A percentile compares a stretch with the other conserved stretches of the same genome.
These are phyloP conservation scores for Edolisoma coerulescens DNA, from an alignment of 2,113 vertebrate species.

Conservation along the genomic window DNA sequence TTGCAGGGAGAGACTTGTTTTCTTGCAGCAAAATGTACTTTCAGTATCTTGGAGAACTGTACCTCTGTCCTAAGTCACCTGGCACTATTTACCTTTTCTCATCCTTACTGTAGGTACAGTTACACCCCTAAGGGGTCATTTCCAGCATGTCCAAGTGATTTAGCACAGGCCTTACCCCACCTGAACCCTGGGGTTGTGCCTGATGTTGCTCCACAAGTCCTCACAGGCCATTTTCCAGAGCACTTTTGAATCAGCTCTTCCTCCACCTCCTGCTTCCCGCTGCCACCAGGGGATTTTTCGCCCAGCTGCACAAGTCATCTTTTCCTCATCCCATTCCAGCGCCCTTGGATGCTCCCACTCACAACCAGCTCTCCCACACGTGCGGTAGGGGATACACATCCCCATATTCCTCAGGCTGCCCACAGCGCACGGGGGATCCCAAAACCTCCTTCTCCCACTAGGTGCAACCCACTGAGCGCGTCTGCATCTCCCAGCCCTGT, in stretches of 20 bases:
- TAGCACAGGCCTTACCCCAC: background rate
- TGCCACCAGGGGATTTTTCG: too few species aligned
- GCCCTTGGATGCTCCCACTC: accelerated
- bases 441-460: background rate
- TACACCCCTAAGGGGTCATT: accelerated
- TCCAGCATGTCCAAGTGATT: accelerated
- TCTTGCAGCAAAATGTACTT: background rate
- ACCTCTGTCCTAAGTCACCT: too few species aligned
- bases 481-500: accelerated
- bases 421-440: accelerated
- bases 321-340: background rate
- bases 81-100: background rate
- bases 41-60: background rate
- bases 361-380: background rate
- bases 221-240: background rate
- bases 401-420: background rate
- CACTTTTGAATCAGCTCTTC: accelerated
- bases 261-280: background rate
- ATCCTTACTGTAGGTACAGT: background rate
- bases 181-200: accelerated
- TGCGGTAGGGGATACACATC: too few species aligned
- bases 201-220: accelerated
- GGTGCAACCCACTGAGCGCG: accelerated
- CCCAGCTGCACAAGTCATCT: accelerated
- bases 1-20: background rate